These are phyloP conservation scores for Adelognathus sp. DNA, from an alignment of 2,888 invertebrate species.

Conservation along the genomic window DNA sequence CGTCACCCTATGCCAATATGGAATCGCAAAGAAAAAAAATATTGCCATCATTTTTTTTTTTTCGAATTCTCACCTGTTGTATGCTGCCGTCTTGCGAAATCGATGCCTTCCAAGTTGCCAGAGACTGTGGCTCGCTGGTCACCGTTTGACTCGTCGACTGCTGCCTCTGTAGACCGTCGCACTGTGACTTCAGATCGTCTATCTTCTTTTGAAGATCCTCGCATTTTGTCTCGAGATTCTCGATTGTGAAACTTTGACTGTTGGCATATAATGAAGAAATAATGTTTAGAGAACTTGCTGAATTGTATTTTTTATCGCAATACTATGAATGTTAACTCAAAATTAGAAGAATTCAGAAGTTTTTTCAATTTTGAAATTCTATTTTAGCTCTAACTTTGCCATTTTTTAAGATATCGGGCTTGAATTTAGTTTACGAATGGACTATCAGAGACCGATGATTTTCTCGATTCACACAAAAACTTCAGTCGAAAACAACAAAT, in stretches of 20 bases:
- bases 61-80: slow-evolving; percentile 68
- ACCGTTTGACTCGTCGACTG: slow-evolving; percentile 61
- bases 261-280: slow-evolving; percentile 33
- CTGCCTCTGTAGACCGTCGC: slow-evolving; percentile 72
- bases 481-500: too few relatives aligned
- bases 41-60: neutral
- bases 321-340: too few relatives aligned
- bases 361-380: too few relatives aligned
- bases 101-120: slow-evolving; percentile 72
- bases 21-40: slow-evolving; percentile 10
- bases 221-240: slow-evolving; percentile 90
- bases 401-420: too few relatives aligned
- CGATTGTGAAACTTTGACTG: slow-evolving; percentile 89
- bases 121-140: slow-evolving; percentile 82
- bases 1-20: neutral
- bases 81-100: slow-evolving; percentile 75
- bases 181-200: slow-evolving; percentile 87
- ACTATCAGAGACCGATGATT: too few relatives aligned
- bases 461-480: too few relatives aligned
- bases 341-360: too few relatives aligned
- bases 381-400: too few relatives aligned
- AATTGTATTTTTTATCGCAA: too few relatives aligned
- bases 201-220: slow-evolving; percentile 92
- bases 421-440: too few relatives aligned
- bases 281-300: neutral